Evolutionary conservation across 2,888 invertebrate species (phyloP).

Genomic region (Oasisia sp.): DNA sequence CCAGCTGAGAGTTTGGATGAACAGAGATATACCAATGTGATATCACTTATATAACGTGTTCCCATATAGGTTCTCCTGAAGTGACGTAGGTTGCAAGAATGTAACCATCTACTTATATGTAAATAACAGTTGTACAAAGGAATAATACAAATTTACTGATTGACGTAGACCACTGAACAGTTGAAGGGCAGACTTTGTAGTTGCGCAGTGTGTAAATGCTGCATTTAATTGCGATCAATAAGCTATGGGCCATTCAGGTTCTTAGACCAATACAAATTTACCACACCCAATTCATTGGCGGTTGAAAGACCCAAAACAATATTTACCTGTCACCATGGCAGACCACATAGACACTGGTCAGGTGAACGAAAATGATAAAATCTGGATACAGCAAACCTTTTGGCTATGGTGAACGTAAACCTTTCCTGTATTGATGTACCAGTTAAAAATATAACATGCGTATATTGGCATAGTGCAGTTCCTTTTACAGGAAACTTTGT

Average conservation of each 20-base stretch:
- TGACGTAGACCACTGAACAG: background rate
- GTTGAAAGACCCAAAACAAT: background rate
- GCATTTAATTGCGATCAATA: background rate
- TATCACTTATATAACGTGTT: background rate
- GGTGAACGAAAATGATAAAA: background rate
- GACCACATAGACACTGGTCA: background rate
- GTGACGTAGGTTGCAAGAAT: background rate
- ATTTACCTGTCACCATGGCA: conserved; percentile 13
- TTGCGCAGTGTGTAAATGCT: background rate
- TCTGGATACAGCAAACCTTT: background rate
- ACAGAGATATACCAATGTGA: background rate
- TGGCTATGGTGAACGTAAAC: background rate
- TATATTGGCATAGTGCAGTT: background rate
- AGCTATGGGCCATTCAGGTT: background rate
- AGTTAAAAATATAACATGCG: background rate
- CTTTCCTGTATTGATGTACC: background rate
- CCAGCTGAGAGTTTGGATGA: background rate
- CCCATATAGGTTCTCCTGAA: background rate
- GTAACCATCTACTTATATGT: conserved; percentile 9
- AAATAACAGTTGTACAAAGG: background rate
- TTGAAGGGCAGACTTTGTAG: background rate
- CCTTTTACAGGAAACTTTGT: background rate
- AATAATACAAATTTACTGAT: background rate
- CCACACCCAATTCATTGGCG: background rate
- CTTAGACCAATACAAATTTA: conserved; percentile 8